Evolutionary conservation across 2,888 invertebrate genomes (phyloP).

Genomic region (Orthosia cruda): DNA sequence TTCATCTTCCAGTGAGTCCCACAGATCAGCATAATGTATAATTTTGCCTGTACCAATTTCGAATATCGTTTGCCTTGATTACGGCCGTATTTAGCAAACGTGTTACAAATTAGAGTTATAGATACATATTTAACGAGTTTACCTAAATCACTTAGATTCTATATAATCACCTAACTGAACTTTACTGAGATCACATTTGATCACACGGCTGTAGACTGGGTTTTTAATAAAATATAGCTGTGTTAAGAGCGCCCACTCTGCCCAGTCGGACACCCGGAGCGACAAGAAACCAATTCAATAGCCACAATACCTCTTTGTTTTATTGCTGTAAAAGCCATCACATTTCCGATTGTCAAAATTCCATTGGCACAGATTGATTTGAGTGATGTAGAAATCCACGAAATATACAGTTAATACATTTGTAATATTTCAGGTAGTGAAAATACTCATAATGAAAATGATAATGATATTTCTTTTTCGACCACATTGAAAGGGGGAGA

Average conservation of each 20-base stretch:
- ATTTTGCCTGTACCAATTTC: slow-evolving; percentile 6
- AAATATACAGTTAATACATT: too few relatives aligned
- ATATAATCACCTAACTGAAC: neutral
- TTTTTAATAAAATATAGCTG: slow-evolving; percentile 18
- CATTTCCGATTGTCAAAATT: neutral
- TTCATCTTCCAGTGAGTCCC: neutral
- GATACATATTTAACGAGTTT: neutral
- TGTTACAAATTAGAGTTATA: neutral
- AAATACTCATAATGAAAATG: too few relatives aligned
- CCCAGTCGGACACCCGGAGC: neutral
- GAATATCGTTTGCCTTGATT: slow-evolving; percentile 10
- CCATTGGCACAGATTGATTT: neutral
- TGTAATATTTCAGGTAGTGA: too few relatives aligned
- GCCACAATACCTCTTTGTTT: slow-evolving; percentile 27
- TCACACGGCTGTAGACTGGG: neutral
- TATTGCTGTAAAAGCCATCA: slow-evolving; percentile 10
- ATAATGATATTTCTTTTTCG: too few relatives aligned
- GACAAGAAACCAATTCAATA: slow-evolving; percentile 3
- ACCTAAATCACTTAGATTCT: neutral
- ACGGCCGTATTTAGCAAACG: too few relatives aligned
- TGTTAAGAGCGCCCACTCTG: neutral
- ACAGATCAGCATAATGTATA: slow-evolving; percentile 13
- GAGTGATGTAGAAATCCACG: neutral
- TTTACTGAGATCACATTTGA: neutral
- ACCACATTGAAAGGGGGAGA: too few relatives aligned